Conservation (phyloP, 2,888 invertebrate genomes). For the Drosophila formosana region DNA sequence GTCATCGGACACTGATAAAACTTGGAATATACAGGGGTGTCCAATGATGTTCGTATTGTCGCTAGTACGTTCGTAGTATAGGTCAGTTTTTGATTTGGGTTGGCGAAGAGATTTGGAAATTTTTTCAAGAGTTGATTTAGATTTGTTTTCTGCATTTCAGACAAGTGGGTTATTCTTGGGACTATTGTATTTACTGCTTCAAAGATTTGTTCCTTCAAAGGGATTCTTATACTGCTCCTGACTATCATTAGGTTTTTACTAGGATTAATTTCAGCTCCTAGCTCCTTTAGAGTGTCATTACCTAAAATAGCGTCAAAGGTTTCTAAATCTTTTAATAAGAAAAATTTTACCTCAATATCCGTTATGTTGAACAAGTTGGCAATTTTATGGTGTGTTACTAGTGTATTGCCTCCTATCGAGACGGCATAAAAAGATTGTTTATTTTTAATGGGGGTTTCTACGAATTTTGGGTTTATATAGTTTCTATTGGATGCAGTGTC, state of each 20-base stretch:
- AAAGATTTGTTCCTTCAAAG: no score
- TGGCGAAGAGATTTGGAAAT: slow-evolving; percentile 33
- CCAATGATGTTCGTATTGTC: slow-evolving; percentile 4
- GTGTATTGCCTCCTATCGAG: neutral
- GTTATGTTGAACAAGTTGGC: slow-evolving; percentile 1
- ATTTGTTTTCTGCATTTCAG: slow-evolving; percentile 1
- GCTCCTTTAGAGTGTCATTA: no score
- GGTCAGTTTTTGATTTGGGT: slow-evolving; percentile 18
- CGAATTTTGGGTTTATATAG: no score
- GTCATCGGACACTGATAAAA: neutral
- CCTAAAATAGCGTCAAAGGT: no score
- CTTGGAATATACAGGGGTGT: neutral
- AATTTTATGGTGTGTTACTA: slow-evolving; percentile 4
- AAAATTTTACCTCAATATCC: no score
- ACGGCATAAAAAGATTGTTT: neutral
- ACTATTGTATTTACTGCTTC: no score
- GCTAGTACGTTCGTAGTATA: slow-evolving; percentile 21
- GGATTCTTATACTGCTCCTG: no score
- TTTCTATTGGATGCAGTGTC: no score
- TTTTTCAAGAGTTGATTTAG: neutral
- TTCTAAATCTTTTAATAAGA: no score
- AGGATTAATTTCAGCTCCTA: no score
- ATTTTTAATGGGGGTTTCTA: neutral
- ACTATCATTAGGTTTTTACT: no score
- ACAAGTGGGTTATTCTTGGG: neutral